Evolutionary conservation across 2,888 invertebrate genomes (phyloP).

Genomic region (Cerceris rybyensis): DNA sequence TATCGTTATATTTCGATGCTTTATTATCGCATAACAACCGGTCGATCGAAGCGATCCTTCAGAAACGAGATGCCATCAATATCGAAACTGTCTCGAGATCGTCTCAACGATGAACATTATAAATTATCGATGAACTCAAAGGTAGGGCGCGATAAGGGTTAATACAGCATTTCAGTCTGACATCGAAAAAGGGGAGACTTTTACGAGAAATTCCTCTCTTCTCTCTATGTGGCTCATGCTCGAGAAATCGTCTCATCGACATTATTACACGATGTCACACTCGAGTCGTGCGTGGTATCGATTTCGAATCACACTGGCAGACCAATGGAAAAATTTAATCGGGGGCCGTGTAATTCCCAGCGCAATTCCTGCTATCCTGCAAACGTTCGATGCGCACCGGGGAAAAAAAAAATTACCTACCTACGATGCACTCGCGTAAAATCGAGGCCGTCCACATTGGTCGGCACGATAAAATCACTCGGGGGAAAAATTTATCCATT

Average conservation of each 20-base stretch:
- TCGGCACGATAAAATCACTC: conserved; percentile 53
- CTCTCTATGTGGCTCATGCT: conserved; percentile 26
- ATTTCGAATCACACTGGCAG: conserved; percentile 66
- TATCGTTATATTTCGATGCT: not conserved
- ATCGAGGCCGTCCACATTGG: conserved; percentile 50
- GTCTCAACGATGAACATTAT: not conserved
- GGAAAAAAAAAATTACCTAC: conserved; percentile 53
- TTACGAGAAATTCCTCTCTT: conserved; percentile 1
- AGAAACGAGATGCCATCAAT: not conserved
- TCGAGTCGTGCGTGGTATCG: conserved; percentile 56
- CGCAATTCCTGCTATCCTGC: conserved; percentile 66
- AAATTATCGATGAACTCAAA: conserved; percentile 25
- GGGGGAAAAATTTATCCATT: conserved; percentile 59
- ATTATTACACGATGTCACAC: conserved; percentile 69
- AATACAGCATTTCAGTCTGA: conserved; percentile 26
- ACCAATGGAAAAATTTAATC: conserved; percentile 73
- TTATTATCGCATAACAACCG: not conserved
- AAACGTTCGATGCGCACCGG: conserved; percentile 53
- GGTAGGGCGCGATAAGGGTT: conserved; percentile 3
- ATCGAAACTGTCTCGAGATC: not conserved
- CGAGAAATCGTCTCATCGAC: conserved; percentile 64
- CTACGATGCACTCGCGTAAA: conserved; percentile 45
- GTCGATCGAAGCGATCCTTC: not conserved
- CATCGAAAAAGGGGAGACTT: conserved; percentile 16
- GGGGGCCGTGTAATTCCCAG: conserved; percentile 72